Evolutionary conservation across 2,113 vertebrate species (phyloP), one percentile per base, ranked within the genome.

Genomic region (Chamaea fasciata): DNA sequence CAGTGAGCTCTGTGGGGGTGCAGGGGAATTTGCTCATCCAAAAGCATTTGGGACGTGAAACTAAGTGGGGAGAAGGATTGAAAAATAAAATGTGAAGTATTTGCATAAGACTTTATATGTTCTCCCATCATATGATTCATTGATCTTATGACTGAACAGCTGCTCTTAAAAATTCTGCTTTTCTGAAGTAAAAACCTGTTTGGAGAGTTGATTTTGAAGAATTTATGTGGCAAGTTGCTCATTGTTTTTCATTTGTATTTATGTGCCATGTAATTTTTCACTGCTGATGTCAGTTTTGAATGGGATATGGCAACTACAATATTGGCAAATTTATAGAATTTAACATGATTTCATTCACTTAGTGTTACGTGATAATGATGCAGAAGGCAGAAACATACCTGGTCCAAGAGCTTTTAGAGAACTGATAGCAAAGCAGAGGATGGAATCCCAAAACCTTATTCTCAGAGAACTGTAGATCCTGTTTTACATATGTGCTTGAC

Each of bases 91-190:
- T 80, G 35, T 74, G 71, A 83, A 85, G 44, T 55, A 64, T 94
- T 93, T 91, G 82, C 90, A 67, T 90, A 90, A 86, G 68, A 75
- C 47, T 83, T 83, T 55, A 18, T 76, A 63, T 86, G 50, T 96
- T 83, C 50, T 91, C 65, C 87, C 75, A 78, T 95, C 47, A 70
- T 83, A 92, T 96, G 94, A 96, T 96, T 97, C 95, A 95, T 55
- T 94, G 64, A 81, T 96, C 95, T 81, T 82, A 65, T 95, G 95
- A 96, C 74, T 93, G 94, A 94, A 87, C 83, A 94, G 79, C 82
- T 93, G 83, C 62, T 95, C 94, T 92, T 81, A 67, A 93, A 90
- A 94, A 64, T 82, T 64, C 27, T 94, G 31, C 41, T 87, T 94
- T 95, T 95, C 47, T 75, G 46, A 77, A 57, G 35, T 92, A 74